Base-by-base conservation (phyloP, 2,797 vertebrate genomes). In the Phoebastria nigripes region DNA sequence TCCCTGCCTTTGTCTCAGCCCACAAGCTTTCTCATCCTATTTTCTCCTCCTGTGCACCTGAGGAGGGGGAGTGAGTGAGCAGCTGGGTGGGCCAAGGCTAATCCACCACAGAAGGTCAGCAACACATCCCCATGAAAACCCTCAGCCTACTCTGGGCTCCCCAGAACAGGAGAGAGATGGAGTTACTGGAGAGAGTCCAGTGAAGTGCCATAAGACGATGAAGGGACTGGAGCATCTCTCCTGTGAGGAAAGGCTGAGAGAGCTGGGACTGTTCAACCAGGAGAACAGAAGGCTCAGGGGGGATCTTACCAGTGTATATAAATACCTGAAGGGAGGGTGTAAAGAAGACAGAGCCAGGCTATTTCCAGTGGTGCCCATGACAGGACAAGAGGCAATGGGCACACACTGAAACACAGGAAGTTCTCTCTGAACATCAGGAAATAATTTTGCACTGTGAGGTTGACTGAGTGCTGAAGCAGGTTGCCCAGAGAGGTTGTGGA, bases 401-500 rank as follows among this genome's bases (percentile, higher is more conserved):
- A 29, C 41, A 47, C 12, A 12, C 3, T 33, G 33, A 42, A 67
- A 44, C 28, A 58, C 6, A 31, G 15, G 22, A n/a, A 2, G 11
- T 37, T 71, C 33, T 17, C 28, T 51, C 46, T 28, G 54, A 82
- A 67, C 8, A 42, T 42, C 54, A 55, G 18, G n/a, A 79, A 78
- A 41, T 3, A n/a, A 3, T 42, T 84, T 63, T 89, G 56, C 22
- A 41, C 19, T 39, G 9, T 78, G 17, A 70, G 25, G 9, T 15
- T 77, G 37, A 47, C 0, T 44, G 24, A 8, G 5, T 1, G 3
- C 11, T 11, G 21, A 16, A 55, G 31, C 5, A 35, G 13, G 12
- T 18, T 81, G 22, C 6, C 12, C 51, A 77, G 46, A 42, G 12
- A 37, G 2, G 5, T 16, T 44, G 7, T 63, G 37, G 18, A 73